phyloP scores from a whole-genome alignment of 2,797 vertebrate species.

The Eupleurogrammus muticus region DNA sequence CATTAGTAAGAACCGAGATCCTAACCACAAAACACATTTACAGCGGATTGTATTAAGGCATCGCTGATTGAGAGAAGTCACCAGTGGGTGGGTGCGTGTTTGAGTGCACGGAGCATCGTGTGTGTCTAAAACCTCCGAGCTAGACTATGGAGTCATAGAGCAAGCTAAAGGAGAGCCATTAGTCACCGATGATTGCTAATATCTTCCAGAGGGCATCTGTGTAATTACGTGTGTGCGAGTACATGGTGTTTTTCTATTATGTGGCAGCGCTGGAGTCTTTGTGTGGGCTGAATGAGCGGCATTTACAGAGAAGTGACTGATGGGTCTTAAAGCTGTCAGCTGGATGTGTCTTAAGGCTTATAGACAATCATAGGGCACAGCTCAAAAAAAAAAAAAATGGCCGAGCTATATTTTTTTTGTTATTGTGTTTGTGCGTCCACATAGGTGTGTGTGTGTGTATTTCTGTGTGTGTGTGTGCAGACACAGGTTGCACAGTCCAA shows the following conservation, averaged over 20 bases:
- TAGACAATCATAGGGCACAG: slow-evolving; percentile 52
- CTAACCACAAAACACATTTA: not conserved
- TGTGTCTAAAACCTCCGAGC: slow-evolving; percentile 19
- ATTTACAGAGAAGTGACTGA: slow-evolving; percentile 53
- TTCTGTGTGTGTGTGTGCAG: slow-evolving; percentile 1
- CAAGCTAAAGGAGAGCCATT: slow-evolving; percentile 54
- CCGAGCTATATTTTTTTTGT: not conserved
- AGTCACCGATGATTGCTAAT: slow-evolving; percentile 65
- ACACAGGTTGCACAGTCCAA: slow-evolving; percentile 39
- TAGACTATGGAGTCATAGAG: slow-evolving; percentile 35
- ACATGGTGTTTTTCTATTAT: slow-evolving; percentile 39
- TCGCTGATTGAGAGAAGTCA: not conserved
- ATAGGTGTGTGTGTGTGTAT: slow-evolving; percentile 16
- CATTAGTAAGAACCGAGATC: not conserved
- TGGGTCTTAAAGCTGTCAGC: slow-evolving; percentile 62
- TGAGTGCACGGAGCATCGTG: not conserved
- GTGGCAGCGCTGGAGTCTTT: slow-evolving; percentile 28
- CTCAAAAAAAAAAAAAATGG: slow-evolving; percentile 24
- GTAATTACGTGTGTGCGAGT: slow-evolving; percentile 40
- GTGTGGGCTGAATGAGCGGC: slow-evolving; percentile 37
- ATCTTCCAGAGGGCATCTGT: slow-evolving; percentile 54
- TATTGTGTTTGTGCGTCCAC: slow-evolving; percentile 19
- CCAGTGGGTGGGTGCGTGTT: not conserved
- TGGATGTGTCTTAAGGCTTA: slow-evolving; percentile 57
- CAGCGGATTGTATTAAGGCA: not conserved